These are phyloP conservation scores for Plutomurus gul DNA, from an alignment of 1,140 invertebrate species.

Conservation along the genomic window DNA sequence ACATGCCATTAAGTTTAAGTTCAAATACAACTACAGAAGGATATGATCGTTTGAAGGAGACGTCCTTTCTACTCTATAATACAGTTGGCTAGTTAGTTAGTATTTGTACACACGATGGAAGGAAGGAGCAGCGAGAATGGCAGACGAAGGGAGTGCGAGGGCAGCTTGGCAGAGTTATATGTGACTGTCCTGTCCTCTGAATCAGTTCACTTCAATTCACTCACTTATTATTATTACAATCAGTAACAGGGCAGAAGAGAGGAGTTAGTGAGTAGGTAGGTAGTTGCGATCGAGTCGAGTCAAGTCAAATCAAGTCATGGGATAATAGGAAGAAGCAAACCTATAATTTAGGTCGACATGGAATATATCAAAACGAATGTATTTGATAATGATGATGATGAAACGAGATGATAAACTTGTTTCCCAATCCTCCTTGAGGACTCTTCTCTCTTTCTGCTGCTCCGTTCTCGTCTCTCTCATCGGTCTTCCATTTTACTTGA, in stretches of 20 bases:
- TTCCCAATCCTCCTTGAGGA: conserved; percentile 33
- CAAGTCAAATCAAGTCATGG: conserved; percentile 16
- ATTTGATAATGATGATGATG: conserved; percentile 38
- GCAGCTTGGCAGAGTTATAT: neutral
- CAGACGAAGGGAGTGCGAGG: too few relatives aligned
- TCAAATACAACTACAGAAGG: too few relatives aligned
- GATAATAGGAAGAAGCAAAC: conserved; percentile 23
- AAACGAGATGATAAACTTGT: conserved; percentile 39
- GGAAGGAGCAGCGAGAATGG: too few relatives aligned
- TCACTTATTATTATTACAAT: conserved; percentile 9
- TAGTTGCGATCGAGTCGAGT: too few relatives aligned
- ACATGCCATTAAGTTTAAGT: too few relatives aligned
- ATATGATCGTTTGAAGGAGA: too few relatives aligned
- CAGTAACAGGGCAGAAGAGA: neutral
- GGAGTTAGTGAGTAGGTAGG: too few relatives aligned
- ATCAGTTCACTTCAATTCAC: neutral
- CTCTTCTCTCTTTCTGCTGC: neutral
- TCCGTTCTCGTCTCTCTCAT: neutral
- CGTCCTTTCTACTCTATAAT: too few relatives aligned
- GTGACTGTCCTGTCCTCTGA: conserved; percentile 22
- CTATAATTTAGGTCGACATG: conserved; percentile 14
- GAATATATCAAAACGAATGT: conserved; percentile 28
- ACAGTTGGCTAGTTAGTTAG: neutral
- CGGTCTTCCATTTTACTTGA: too few relatives aligned
- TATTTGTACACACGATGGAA: too few relatives aligned